Evolutionary conservation across 2,113 vertebrate species (phyloP), one percentile per base, ranked within the genome.

Genomic region (Cinclus mexicanus): DNA sequence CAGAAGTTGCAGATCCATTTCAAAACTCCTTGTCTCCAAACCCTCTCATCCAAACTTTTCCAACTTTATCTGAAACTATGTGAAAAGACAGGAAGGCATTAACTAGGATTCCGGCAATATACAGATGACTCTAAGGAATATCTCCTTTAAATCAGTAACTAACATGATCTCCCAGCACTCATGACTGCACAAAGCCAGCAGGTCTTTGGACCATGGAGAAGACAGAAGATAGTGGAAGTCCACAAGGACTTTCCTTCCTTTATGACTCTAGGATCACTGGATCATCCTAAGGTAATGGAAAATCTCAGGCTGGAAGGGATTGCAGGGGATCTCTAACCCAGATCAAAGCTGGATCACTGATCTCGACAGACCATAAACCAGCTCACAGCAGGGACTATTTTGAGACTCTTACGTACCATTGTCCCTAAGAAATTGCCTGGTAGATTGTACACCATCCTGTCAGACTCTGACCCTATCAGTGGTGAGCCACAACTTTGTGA

Each of bases 331-430:
- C 9, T 70, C 25, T 59, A 53, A 24, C 14, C 6, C 57, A 39
- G 10, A 16, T 59, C 23, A 75, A 75, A 70, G 11, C 47, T 87
- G 25, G 1, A 11, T 56, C 11, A 24, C 6, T 1, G 1, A 22
- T 31, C 28, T 61, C 14, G 0, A 28, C 12, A 44, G 37, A 42
- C 10, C 37, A 71, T 56, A 82, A 90, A 60, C 11, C 41, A 72
- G 15, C 6, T 44, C 47, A 59, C 5, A 44, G 4, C 23, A 83
- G 33, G 14, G 8, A 18, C 11, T 79, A 1, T 5, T 60, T 72
- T 93, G 52, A 20, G 11, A 35, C 8, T 6, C 3, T 56, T 71
- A 46, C 0, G 0, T 72, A 65, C 41, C 29, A 9, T 11, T 25
- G 7, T 31, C 23, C 14, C 6, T 42, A 44, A 44, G 15, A 89